A percentile compares a stretch with the other conserved stretches of the same genome.
Evolutionary conservation across 2,113 vertebrate species (phyloP).

Genomic region (Salvelinus fontinalis): DNA sequence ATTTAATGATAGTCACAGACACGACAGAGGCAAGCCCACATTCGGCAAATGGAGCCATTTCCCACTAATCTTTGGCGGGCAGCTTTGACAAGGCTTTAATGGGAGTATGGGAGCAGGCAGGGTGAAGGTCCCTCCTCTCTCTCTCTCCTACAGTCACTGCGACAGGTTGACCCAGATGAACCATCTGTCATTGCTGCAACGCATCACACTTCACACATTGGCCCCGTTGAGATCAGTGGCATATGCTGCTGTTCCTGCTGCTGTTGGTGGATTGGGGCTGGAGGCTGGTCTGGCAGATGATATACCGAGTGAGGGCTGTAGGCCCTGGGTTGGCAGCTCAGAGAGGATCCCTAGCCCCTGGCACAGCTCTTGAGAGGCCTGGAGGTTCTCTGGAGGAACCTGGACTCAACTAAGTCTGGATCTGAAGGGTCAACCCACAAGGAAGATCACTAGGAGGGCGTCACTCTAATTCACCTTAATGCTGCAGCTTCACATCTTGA

Average conservation of each 20-base stretch:
- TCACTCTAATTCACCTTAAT: conserved; percentile 13
- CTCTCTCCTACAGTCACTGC: conserved; percentile 39
- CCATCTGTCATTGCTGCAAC: conserved; percentile 60
- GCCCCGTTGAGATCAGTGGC: conserved; percentile 45
- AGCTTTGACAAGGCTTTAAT: conserved; percentile 52
- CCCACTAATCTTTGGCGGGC: conserved; percentile 27
- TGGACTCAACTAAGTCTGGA: too few relatives aligned
- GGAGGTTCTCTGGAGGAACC: too few relatives aligned
- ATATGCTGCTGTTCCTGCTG: conserved; percentile 49
- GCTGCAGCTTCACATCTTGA: not conserved
- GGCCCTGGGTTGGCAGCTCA: too few relatives aligned
- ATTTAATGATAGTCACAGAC: too few relatives aligned
- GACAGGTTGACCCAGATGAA: conserved; percentile 64
- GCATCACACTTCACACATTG: conserved; percentile 30
- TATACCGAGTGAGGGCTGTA: too few relatives aligned
- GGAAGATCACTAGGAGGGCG: too few relatives aligned
- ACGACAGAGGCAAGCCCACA: not conserved
- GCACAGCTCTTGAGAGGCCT: too few relatives aligned
- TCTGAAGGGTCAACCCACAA: too few relatives aligned
- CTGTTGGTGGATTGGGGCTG: conserved; percentile 17
- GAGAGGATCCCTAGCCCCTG: too few relatives aligned
- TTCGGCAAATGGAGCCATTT: conserved; percentile 27
- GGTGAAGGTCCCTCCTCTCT: conserved; percentile 20
- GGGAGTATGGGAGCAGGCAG: conserved; percentile 3
- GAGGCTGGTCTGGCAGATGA: too few relatives aligned